phyloP scores from a whole-genome alignment of 64 coral and sea anemone species.

The Montipora efflorescens region DNA sequence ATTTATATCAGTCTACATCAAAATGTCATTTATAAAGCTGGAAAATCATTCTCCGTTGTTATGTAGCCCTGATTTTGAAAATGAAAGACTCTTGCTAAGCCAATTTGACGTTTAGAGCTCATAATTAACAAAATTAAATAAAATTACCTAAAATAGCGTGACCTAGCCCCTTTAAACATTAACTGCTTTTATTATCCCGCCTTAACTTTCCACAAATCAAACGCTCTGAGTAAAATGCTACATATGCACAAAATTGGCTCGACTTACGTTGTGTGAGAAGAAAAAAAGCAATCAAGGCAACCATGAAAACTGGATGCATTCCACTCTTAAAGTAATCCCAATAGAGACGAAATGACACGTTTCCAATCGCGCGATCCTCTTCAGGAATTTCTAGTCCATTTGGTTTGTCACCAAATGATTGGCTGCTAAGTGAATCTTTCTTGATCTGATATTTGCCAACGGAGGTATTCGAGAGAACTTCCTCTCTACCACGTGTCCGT shows the following conservation, averaged over 20 bases:
- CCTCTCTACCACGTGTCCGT: neutral
- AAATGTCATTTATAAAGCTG: too few relatives aligned
- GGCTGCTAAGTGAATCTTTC: neutral
- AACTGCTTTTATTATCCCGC: too few relatives aligned
- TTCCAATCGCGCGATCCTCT: constrained; percentile 17
- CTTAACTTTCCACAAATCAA: too few relatives aligned
- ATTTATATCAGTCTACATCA: too few relatives aligned
- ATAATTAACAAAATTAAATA: too few relatives aligned
- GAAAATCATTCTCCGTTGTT: too few relatives aligned
- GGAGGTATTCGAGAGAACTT: neutral
- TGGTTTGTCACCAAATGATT: neutral
- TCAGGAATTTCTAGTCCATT: neutral
- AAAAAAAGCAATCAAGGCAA: neutral
- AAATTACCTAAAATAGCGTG: too few relatives aligned
- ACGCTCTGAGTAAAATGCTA: too few relatives aligned
- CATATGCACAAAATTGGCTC: neutral
- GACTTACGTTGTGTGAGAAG: constrained; percentile 17
- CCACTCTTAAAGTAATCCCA: constrained; percentile 30
- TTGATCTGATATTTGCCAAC: neutral
- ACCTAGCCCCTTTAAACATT: too few relatives aligned
- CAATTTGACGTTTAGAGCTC: too few relatives aligned
- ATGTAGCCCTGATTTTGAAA: too few relatives aligned
- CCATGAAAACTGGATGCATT: neutral
- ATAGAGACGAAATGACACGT: constrained; percentile 1
- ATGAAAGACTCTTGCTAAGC: too few relatives aligned